Evolutionary conservation across 2,797 vertebrate species (phyloP), one percentile per base, ranked within the genome.

Genomic region (Myotis planiceps): DNA sequence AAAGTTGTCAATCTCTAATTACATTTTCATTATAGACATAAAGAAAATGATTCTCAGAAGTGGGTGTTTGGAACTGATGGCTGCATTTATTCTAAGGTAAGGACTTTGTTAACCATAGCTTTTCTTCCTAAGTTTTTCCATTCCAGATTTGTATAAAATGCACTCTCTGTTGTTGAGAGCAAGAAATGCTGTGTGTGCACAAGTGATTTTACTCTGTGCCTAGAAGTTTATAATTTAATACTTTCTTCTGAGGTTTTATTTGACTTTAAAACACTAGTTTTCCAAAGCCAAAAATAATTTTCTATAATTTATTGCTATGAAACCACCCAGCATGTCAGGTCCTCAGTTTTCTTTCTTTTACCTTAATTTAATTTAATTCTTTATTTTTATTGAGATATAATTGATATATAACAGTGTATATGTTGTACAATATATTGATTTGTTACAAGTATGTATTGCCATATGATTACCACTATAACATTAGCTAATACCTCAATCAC

Each of bases 51-150:
- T 53, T 94, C 68, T 88, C 97, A 98, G 49, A 88, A 94, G 34
- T 93, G 97, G 89, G 27, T 49, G 9, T 98, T 98, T 96, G 96
- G 90, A 97, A 98, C 76, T 53, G 96, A 97, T 12, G 97, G 97
- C 42, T 97, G 89, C 53, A 97, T 97, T 93, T 96, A 90, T 96
- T 98, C 96, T 80, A 96, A 98, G 95, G 78, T 96, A 71, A 84
- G 89, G 18, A 72, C 23, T 92, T 79, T 14, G 37, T 82, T 80
- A 79, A 3, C 16, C 18, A 68, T 1, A 39, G 21, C 3, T 90
- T 92, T 94, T 55, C 58, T 75, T 88, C 37, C 15, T 60, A 60
- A 51, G 1, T 72, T 51, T 92, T 80, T 72, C 34, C 39, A 6
- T 88, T 93, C 47, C 39, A 18, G 65, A 42, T 90, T 83, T 21